These are phyloP conservation scores for Synergus umbraculus DNA, from an alignment of 2,888 invertebrate genomes.

Conservation along the genomic window DNA sequence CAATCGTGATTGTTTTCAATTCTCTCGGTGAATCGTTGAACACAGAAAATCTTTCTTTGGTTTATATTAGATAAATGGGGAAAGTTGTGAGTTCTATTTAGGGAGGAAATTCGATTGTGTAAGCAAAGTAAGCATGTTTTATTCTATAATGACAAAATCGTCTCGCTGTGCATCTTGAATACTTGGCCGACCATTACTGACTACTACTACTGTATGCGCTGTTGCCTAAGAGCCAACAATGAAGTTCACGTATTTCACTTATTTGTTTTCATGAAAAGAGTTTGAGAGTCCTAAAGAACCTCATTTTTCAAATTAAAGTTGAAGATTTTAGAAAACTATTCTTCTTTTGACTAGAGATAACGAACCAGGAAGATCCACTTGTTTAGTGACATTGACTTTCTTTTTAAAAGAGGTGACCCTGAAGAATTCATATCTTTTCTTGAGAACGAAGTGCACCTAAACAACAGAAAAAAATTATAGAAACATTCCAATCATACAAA, in stretches of 20 bases:
- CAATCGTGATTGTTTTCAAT: no score
- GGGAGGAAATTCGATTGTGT: neutral
- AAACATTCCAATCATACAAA: no score
- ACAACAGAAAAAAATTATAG: neutral
- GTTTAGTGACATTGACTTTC: neutral
- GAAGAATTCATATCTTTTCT: neutral
- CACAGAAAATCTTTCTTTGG: neutral
- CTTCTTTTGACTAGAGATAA: conserved; percentile 1
- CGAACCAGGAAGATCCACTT: conserved; percentile 4
- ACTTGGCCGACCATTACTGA: conserved; percentile 47
- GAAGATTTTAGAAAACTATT: neutral
- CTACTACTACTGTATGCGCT: conserved; percentile 46
- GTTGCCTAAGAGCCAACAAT: neutral
- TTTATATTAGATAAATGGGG: neutral
- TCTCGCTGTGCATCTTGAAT: conserved; percentile 38
- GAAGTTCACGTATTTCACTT: neutral
- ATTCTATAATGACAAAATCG: conserved; percentile 47
- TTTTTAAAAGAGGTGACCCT: conserved; percentile 6
- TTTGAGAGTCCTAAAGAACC: neutral
- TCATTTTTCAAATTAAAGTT: neutral
- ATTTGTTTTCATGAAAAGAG: neutral
- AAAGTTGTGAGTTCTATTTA: neutral
- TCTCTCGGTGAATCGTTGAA: neutral
- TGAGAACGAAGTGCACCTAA: neutral
- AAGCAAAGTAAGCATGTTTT: conserved; percentile 1